phyloP scores from a whole-genome alignment of 2,113 vertebrate genomes.

The Lagopus muta region DNA sequence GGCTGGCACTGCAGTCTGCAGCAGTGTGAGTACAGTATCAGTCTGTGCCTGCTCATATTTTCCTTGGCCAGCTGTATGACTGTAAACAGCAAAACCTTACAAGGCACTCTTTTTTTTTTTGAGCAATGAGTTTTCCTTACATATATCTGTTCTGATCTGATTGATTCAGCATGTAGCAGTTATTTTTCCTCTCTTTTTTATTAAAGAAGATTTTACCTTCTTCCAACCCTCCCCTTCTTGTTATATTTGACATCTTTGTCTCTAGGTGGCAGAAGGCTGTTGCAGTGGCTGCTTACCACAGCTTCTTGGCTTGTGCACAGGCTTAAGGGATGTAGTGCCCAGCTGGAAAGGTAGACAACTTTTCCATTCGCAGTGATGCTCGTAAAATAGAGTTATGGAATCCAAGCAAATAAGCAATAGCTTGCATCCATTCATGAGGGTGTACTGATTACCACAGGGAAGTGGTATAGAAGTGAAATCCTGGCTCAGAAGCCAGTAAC shows the following conservation, averaged over 20 bases:
- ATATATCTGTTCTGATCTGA: conserved; percentile 6
- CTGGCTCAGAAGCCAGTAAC: background rate
- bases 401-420: background rate
- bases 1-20: background rate
- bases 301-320: conserved; percentile 7
- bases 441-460: background rate
- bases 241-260: conserved; percentile 45
- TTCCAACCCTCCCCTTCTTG: background rate
- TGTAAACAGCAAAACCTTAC: conserved; percentile 55
- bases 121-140: conserved; percentile 27
- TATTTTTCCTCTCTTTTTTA: background rate
- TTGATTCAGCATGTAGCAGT: conserved; percentile 14
- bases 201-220: background rate
- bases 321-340: conserved; percentile 14
- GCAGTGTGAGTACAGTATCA: conserved; percentile 7
- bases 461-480: background rate
- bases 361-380: background rate
- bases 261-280: conserved; percentile 53
- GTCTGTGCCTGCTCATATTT: conserved; percentile 6
- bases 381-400: background rate
- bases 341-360: conserved; percentile 18
- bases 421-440: rapidly evolving
- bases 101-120: background rate
- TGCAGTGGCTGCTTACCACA: conserved; percentile 33
- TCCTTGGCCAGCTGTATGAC: conserved; percentile 33